Evolutionary conservation across 2,113 vertebrate species (phyloP).

Genomic region (Petromus typicus): DNA sequence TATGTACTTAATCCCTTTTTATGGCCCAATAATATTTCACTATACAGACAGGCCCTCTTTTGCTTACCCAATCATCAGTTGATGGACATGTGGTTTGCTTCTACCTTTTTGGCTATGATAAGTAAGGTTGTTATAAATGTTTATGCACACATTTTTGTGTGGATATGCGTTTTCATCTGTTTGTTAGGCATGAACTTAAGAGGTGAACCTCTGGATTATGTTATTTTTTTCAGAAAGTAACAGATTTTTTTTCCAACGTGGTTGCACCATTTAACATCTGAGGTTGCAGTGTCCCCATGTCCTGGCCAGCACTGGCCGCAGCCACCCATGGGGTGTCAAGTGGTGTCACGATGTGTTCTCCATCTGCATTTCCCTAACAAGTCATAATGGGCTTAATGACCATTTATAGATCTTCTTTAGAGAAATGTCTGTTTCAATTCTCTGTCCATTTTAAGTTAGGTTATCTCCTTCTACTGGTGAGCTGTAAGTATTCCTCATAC

Average conservation of each 20-base stretch:
- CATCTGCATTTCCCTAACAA: not conserved
- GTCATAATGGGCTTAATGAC: not conserved
- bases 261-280: fast-evolving
- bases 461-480: not conserved
- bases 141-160: fast-evolving
- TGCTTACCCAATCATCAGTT: not conserved
- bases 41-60: fast-evolving
- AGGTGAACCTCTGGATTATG: no score
- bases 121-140: not conserved
- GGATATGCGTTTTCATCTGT: not conserved
- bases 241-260: not conserved
- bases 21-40: not conserved
- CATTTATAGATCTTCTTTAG: no score
- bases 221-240: not conserved
- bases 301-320: not conserved
- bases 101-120: not conserved
- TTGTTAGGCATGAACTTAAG: not conserved
- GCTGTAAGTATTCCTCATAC: not conserved
- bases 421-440: not conserved
- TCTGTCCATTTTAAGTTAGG: not conserved
- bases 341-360: fast-evolving
- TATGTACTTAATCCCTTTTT: not conserved
- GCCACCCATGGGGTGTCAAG: no score
- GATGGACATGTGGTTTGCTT: not conserved
- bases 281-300: not conserved